Conservation (phyloP, 2,888 invertebrate genomes). For the Andrena praecox region DNA sequence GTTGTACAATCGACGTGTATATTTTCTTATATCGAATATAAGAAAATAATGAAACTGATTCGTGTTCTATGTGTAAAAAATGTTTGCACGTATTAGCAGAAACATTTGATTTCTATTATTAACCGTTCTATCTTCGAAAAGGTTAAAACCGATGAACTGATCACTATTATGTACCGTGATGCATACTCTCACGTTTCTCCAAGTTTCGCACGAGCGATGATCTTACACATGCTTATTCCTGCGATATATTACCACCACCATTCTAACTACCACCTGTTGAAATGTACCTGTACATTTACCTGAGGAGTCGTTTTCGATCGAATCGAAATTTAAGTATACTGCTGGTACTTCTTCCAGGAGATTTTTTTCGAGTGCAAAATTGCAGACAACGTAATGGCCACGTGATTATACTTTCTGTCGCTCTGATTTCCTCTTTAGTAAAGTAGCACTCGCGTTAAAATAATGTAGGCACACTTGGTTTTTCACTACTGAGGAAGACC, state of each 20-base stretch:
- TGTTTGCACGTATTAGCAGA: too few species aligned
- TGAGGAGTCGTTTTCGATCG: conserved; percentile 14
- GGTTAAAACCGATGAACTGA: not conserved
- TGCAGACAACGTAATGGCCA: conserved; percentile 2
- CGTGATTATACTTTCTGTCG: conserved; percentile 38
- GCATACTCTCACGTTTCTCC: not conserved
- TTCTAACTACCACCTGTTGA: conserved; percentile 57
- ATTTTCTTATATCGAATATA: not conserved
- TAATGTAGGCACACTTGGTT: conserved; percentile 18
- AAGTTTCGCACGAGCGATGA: conserved; percentile 4
- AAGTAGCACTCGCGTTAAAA: conserved; percentile 30
- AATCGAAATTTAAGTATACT: not conserved
- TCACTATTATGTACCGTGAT: not conserved
- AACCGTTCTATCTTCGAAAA: too few species aligned
- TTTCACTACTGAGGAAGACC: conserved; percentile 1
- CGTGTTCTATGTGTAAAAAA: too few species aligned
- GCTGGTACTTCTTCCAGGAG: not conserved
- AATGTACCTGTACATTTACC: conserved; percentile 61
- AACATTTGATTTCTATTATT: too few species aligned
- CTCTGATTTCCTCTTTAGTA: conserved; percentile 1
- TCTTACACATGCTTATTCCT: not conserved
- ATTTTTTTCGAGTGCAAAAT: not conserved
- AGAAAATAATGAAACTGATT: too few species aligned
- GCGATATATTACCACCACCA: not conserved
- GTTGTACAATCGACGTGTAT: not conserved